These are phyloP conservation scores for Chaitophorus viminalis DNA, from an alignment of 2,888 invertebrate species.

Conservation along the genomic window DNA sequence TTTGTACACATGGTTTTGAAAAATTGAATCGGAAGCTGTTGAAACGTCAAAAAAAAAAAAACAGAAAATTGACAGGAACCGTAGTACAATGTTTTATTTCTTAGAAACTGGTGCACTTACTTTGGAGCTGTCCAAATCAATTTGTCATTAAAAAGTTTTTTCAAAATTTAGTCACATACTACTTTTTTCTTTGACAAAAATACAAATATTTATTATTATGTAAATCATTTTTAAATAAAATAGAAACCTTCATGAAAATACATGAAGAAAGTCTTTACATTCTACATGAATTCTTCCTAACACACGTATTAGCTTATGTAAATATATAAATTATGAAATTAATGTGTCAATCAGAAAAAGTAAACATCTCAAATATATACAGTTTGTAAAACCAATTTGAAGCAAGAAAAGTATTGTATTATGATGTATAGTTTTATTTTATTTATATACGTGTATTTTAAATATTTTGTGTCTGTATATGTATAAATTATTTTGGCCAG, in stretches of 20 bases:
- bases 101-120: not conserved
- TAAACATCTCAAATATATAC: no score
- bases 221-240: not conserved
- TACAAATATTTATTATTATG: not conserved
- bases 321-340: no score
- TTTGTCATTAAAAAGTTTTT: not conserved
- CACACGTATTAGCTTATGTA: not conserved
- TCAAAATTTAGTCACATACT: not conserved
- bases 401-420: no score
- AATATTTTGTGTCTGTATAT: no score
- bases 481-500: no score
- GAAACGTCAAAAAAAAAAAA: constrained; percentile 21
- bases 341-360: no score
- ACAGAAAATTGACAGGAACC: not conserved
- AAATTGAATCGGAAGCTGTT: constrained; percentile 23
- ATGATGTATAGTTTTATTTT: no score
- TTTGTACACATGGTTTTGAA: constrained; percentile 17
- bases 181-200: not conserved
- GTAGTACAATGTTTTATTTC: not conserved
- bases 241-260: not conserved
- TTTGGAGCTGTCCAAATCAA: not conserved
- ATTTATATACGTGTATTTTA: no score
- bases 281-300: not conserved
- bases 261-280: not conserved
- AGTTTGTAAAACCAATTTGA: no score